Base-by-base conservation (phyloP, 1,140 invertebrate species). In the Cyclargus thomasi region DNA sequence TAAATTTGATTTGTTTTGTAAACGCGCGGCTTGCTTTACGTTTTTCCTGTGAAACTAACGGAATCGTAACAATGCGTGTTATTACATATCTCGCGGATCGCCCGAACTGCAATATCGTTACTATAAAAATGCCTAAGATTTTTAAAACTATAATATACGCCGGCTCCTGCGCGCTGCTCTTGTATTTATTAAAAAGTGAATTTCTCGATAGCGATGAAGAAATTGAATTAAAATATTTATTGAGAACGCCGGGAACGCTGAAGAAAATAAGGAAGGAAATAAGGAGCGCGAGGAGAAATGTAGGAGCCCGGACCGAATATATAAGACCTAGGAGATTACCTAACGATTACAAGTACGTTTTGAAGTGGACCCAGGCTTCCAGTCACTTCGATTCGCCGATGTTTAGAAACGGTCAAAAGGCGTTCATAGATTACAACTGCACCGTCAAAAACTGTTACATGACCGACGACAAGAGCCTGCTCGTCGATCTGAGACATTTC, bases 321-420 rank as follows among this genome's bases (percentile, higher is more conserved):
- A 63, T 68, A 53, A 68, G 62, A 53, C 77, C 76, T 0, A 53
- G 64, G 29, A 74, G 82, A 68, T 70, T 86, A 29, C 68, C 71
- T 0, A 79, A 75, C 5, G 84, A 86, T 75, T 77, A 78, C 0
- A 86, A 80, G 59, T 86, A 72, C 29, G 79, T 86, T 47, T 69
- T 86, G 2, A 83, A 80, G 65, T 85, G 78, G 77, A 79, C 81
- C 0, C 47, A 79, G 17, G 71, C 70, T 3, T 82, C 73, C 62
- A 67, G 69, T 0, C 70, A 80, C 39, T 79, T 71, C 29, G 67
- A 53, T 17, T 69, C 63, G 8, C 16, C 63, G 21, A 67, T 74
- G 0, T 73, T 73, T 11, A 67, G 39, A 47, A 79, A 74, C 16
- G 82, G 83, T 7, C 85, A 87, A 66, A 65, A 67, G 11, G 39